A percentile compares a stretch with the other conserved stretches of the same genome.
Conservation (phyloP, 2,797 vertebrate genomes). For the Sparus aurata region DNA sequence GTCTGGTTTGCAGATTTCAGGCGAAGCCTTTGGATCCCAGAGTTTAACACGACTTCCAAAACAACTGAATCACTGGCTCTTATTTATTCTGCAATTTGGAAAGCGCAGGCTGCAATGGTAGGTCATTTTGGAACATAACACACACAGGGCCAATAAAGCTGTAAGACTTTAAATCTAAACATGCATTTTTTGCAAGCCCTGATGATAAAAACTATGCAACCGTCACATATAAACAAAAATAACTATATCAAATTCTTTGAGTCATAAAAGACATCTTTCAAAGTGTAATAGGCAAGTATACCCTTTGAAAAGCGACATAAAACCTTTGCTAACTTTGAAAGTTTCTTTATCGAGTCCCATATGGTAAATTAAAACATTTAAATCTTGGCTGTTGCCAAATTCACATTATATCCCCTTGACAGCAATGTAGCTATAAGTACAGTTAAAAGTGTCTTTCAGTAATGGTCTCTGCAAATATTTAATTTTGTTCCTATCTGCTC, state of each 20-base stretch:
- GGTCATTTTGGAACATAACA: conserved; percentile 38
- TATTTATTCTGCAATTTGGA: conserved; percentile 53
- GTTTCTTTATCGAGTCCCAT: not conserved
- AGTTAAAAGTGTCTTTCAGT: not conserved
- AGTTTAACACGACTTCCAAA: conserved; percentile 45
- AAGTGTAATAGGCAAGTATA: conserved; percentile 4
- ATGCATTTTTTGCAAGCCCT: conserved; percentile 12
- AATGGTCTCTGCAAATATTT: conserved; percentile 6
- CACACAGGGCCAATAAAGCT: conserved; percentile 47
- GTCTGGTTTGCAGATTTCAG: conserved; percentile 59
- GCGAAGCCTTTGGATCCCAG: conserved; percentile 34
- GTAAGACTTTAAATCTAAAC: conserved; percentile 36
- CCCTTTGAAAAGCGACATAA: conserved; percentile 9
- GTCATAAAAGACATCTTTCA: conserved; percentile 31
- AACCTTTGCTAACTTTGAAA: conserved; percentile 1
- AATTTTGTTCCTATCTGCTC: conserved; percentile 8
- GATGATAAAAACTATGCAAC: conserved; percentile 38
- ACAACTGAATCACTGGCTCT: conserved; percentile 62
- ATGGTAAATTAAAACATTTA: conserved; percentile 18
- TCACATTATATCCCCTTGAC: not conserved
- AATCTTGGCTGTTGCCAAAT: not conserved
- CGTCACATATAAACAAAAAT: conserved; percentile 41
- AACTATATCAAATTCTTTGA: conserved; percentile 23
- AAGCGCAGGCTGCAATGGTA: not conserved
- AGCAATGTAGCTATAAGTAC: not conserved